These are phyloP conservation scores for Neotoxoptera formosana DNA, from an alignment of 1,140 invertebrate genomes.

Conservation along the genomic window DNA sequence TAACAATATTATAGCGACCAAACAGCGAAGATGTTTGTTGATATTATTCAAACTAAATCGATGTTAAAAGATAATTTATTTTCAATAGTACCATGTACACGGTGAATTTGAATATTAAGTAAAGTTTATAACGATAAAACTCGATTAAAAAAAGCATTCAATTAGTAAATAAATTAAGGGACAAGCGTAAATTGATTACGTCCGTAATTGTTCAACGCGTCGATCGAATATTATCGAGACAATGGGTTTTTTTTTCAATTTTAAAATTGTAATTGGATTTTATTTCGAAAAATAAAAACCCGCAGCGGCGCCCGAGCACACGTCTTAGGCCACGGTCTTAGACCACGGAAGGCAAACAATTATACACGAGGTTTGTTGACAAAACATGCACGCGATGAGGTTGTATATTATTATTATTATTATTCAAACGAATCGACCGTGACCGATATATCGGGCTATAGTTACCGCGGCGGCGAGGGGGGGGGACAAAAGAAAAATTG, in stretches of 20 bases:
- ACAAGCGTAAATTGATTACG: neutral
- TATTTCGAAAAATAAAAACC: neutral
- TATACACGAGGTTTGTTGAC: neutral
- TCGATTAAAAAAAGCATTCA: neutral
- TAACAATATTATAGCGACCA: neutral
- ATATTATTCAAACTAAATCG: neutral
- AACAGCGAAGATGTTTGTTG: neutral
- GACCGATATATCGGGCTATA: neutral
- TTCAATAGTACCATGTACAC: neutral
- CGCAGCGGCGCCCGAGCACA: neutral
- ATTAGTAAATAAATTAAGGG: neutral
- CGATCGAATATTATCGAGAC: neutral
- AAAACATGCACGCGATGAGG: neutral
- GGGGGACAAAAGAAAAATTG: neutral
- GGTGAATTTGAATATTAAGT: neutral
- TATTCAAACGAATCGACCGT: slow-evolving; percentile 36
- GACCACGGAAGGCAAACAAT: neutral
- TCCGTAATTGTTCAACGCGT: neutral
- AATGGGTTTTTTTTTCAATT: neutral
- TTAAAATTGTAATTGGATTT: neutral
- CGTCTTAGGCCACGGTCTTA: neutral
- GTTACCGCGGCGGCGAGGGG: neutral
- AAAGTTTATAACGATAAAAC: neutral
- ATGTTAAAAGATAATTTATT: neutral
- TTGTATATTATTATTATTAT: neutral